Base-by-base conservation (phyloP, 2,113 vertebrate genomes). In the Phyllostomus hastatus region DNA sequence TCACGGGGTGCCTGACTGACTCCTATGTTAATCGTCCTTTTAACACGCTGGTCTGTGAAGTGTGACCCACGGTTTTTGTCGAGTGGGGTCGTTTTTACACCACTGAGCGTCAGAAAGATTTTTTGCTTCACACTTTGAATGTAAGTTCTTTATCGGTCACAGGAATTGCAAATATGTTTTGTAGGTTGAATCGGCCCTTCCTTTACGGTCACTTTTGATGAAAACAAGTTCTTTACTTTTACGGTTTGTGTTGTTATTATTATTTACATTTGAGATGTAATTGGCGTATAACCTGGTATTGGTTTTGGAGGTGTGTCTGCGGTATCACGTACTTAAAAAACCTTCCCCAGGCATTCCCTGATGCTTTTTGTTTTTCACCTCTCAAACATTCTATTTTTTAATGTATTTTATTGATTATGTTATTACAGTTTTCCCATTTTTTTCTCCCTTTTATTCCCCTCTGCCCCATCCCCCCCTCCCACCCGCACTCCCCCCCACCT, bases 1-100 rank as follows among this genome's bases (percentile, higher is more conserved):
- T 20, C 41, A 22, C 17, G 38, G 3, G 16, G 38, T 3, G 2
- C 3, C 3, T 0, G 19, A 5, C 10, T 3, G 12, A 3, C 48
- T 20, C 16, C 9, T 54, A 2, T 0, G 4, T 1, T 26, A 7
- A 12, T 7, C 12, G 4, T 10, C 9, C 6, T 67, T 54, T 64
- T 4, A 1, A 5, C 26, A 24, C 52, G 3, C 26, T 19, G 10
- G 5, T 16, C 35, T 9, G 0, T 10, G 31, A 43, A 33, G 38
- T 2, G 7, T 85, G 1, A 0, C 15, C 33, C 17, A 0, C 22
- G 6, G 7, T 2, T 46, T 38, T 46, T 70, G 17, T 20, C 16
- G 19, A 0, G 22, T 2, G 0, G 17, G 6, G 0, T 33, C 67
- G 20, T 61, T 80, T 85, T 22, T 10, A 38, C 50, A 43, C 28